Evolutionary conservation across 2,113 vertebrate species (phyloP), one percentile per base, ranked within the genome.

Genomic region (Thamnaconus septentrionalis): DNA sequence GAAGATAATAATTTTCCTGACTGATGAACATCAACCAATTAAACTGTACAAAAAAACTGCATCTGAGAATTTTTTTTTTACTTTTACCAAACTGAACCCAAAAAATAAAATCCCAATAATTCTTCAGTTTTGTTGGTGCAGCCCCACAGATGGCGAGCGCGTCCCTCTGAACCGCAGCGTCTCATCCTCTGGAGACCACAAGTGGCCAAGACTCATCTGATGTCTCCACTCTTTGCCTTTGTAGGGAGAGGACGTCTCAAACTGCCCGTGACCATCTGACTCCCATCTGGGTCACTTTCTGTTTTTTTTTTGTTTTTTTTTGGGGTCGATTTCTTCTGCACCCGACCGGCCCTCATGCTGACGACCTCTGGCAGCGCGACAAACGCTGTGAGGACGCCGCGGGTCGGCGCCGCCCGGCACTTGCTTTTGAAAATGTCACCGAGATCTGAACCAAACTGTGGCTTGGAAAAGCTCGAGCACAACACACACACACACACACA

Each of bases 221-320:
- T 2, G 63, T 63, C 55, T 65, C 55, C 12, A 4, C 31, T 6
- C 40, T 31, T 31, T 31, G 18, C 12, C 61, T 75, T 66, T 81
- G 61, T 56, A 69, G 57, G 45, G 60, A 3, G 54, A 75, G 59
- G 59, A 62, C 64, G 48, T 64, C 66, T 77, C 64, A 71, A 73
- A 78, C 78, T 76, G 80, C 62, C 18, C 3, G 8, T 55, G 69
- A 73, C 69, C 78, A 73, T 83, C 73, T 77, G 72, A 81, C 69
- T 78, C 66, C 66, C 69, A 77, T 75, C 79, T 82, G 70, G 59
- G 53, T 62, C 18, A 63, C 57, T 81, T 73, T 78, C 58, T 61
- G 58, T 67, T 66, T 7, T 69, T 67, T 71, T 65, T 66, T 61
- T 69, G 54, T 54, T 57, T 61, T 61, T 57, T 64, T 65, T 39